Base-by-base conservation (phyloP, 2,113 vertebrate species). In the Bolborhynchus lineola region DNA sequence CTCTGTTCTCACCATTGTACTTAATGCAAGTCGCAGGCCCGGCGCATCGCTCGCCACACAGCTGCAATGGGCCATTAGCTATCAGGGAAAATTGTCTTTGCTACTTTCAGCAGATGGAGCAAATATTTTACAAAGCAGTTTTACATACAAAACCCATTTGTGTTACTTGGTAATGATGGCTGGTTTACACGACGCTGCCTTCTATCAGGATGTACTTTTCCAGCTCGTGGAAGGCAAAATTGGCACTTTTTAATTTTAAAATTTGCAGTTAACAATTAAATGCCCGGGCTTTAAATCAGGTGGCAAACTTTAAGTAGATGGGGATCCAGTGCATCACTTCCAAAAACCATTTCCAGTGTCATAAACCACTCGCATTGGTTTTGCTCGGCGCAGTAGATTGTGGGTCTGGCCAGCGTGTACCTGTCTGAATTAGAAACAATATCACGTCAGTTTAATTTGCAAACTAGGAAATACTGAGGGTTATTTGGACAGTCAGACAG, bases 81-180 rank as follows among this genome's bases (percentile, higher is more conserved):
- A 98, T 98, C 98, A 96, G 98, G 98, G 98, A 98, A 99, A 99
- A 99, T 99, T 98, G 98, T 98, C 98, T 98, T 98, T 97, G 98
- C 99, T 98, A 98, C 98, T 98, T 98, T 99, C 98, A 98, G 99
- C 99, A 99, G 99, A 99, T 99, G 99, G 99, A 99, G 98, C 98
- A 98, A 98, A 99, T 98, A 98, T 98, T 98, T 98, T 98, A 98
- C 98, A 97, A 97, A 98, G 98, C 98, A 96, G 98, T 98, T 98
- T 98, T 98, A 98, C 98, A 98, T 98, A 97, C 91, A 84, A 96
- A 98, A 98, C 98, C 92, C 98, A 98, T 98, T 98, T 98, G 98
- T 82, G 97, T 84, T 97, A 91, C 97, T 98, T 85, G 92, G 96
- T 98, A 98, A 98, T 96, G 97, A 71, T 60, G 97, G 96, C 96